These are phyloP conservation scores for Muscidifurax raptorellus DNA, from an alignment of 1,140 invertebrate genomes.

Conservation along the genomic window DNA sequence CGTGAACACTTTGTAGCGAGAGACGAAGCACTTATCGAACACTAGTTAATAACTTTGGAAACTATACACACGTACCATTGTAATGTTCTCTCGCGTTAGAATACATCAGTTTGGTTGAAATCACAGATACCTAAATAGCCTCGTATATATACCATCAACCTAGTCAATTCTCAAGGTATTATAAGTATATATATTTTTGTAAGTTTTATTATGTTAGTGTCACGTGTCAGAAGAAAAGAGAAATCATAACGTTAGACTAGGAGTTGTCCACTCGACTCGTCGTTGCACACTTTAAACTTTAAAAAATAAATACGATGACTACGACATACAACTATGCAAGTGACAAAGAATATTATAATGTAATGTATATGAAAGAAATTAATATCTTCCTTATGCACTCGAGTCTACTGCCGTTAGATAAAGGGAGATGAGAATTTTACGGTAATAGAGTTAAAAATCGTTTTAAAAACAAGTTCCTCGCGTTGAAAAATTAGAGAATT, in stretches of 20 bases:
- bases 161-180: constrained; percentile 14
- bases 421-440: background rate
- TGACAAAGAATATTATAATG: background rate
- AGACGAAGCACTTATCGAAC: no score
- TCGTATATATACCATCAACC: background rate
- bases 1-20: no score
- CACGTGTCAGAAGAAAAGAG: background rate
- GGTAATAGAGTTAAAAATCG: background rate
- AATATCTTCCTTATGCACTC: constrained; percentile 30
- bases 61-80: no score
- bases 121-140: background rate
- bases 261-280: background rate
- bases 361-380: background rate
- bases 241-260: background rate
- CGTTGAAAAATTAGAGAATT: constrained; percentile 24
- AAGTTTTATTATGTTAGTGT: background rate
- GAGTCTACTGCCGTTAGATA: constrained; percentile 21
- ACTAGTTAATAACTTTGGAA: no score
- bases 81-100: no score
- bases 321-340: background rate
- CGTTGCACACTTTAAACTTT: constrained; percentile 4
- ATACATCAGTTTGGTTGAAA: background rate
- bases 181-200: constrained; percentile 12
- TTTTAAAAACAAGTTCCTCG: constrained; percentile 32
- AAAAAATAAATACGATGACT: background rate